phyloP scores from a whole-genome alignment of 2,797 vertebrate genomes.

The Enteromius radiatus region DNA sequence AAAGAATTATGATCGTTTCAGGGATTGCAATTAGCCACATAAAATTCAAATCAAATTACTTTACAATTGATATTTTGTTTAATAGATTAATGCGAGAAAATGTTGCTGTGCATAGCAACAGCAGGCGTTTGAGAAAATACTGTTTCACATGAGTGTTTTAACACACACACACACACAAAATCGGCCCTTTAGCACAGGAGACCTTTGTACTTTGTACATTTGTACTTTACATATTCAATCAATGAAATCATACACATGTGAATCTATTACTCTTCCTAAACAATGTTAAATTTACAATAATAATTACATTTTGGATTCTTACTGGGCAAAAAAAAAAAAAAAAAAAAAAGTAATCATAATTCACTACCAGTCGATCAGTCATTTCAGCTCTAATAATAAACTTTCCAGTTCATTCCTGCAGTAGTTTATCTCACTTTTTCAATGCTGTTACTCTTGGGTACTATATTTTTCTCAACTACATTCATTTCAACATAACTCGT shows the following conservation, averaged over 20 bases:
- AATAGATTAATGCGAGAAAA: neutral
- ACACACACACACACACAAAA: neutral
- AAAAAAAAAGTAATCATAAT: neutral
- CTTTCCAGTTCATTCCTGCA: neutral
- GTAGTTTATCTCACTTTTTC: conserved; percentile 13
- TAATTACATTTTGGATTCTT: neutral
- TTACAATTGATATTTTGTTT: neutral
- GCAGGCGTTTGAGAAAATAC: neutral
- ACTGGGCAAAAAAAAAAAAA: neutral
- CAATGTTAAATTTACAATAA: neutral
- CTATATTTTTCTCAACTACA: neutral
- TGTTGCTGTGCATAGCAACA: neutral
- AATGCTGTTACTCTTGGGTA: conserved; percentile 8
- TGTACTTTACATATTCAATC: neutral
- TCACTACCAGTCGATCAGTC: neutral
- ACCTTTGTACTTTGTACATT: neutral
- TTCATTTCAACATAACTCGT: neutral
- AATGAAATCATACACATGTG: neutral
- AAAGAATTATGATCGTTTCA: neutral
- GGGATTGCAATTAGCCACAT: neutral
- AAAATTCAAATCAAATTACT: neutral
- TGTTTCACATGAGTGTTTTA: neutral
- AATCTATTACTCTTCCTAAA: neutral
- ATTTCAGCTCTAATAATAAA: neutral
- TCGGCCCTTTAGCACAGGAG: neutral